These are phyloP conservation scores for Zaprionus capensis DNA, from an alignment of 1,140 invertebrate genomes.

Conservation along the genomic window DNA sequence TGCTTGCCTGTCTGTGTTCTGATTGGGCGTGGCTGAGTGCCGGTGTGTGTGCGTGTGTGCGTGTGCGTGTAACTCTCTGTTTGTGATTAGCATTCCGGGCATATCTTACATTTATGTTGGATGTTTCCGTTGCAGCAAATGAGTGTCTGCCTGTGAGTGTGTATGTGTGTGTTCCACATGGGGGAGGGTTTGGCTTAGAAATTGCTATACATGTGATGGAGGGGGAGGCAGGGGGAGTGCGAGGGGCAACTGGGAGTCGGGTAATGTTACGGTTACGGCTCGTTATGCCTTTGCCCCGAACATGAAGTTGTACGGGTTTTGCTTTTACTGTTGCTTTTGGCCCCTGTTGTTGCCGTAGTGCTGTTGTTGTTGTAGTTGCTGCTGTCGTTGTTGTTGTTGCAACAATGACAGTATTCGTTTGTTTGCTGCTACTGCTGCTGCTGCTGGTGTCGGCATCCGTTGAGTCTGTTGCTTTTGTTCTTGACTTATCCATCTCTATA, in stretches of 20 bases:
- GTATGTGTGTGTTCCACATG: constrained; percentile 33
- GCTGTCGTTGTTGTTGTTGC: constrained; percentile 4
- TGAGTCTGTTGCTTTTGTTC: constrained; percentile 64
- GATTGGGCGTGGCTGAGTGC: constrained; percentile 32
- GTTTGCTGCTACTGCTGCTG: constrained; percentile 12
- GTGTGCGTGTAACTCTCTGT: constrained; percentile 40
- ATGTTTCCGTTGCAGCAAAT: constrained; percentile 82
- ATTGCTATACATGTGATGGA: background rate
- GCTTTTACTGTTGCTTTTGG: constrained; percentile 20
- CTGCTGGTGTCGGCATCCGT: constrained; percentile 35
- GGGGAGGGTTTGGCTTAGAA: constrained; percentile 16
- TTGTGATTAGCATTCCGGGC: constrained; percentile 80
- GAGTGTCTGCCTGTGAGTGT: background rate
- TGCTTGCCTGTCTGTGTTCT: background rate
- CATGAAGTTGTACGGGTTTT: constrained; percentile 27
- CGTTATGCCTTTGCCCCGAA: constrained; percentile 68
- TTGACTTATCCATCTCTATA: constrained; percentile 50
- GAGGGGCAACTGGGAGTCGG: constrained; percentile 53
- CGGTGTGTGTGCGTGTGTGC: constrained; percentile 15
- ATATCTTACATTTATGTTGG: constrained; percentile 82
- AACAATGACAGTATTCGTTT: constrained; percentile 39
- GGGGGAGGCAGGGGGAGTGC: background rate
- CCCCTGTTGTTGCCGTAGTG: constrained; percentile 5
- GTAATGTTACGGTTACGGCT: constrained; percentile 81
- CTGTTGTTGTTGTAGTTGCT: constrained; percentile 7